phyloP scores from a whole-genome alignment of 2,797 vertebrate species.

The Neomorphus geoffroyi region DNA sequence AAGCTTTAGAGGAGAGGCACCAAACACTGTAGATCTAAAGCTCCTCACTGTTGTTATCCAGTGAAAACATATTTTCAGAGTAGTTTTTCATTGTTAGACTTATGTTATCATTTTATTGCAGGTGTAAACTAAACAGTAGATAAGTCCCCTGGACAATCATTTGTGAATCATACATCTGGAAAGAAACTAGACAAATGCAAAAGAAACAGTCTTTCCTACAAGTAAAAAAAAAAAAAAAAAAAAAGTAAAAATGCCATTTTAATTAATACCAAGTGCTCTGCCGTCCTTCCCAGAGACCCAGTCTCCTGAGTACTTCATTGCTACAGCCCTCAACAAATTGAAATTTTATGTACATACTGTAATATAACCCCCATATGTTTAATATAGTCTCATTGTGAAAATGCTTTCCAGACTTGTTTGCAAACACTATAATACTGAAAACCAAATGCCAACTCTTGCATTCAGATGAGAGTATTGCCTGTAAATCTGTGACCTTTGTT shows the following conservation, averaged over 20 bases:
- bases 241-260: neutral
- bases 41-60: neutral
- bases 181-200: neutral
- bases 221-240: too few species aligned
- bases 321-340: neutral
- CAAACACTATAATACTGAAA: neutral
- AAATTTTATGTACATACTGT: neutral
- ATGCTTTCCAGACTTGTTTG: neutral
- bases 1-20: neutral
- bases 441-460: neutral
- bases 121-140: neutral
- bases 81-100: neutral
- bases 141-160: neutral
- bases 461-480: neutral
- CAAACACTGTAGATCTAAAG: neutral
- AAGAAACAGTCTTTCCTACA: neutral
- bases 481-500: constrained; percentile 3
- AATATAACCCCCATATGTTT: neutral
- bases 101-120: neutral
- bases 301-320: neutral
- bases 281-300: neutral
- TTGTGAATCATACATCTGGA: neutral
- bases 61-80: neutral
- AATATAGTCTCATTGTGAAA: neutral
- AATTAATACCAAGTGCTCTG: neutral